phyloP scores from a whole-genome alignment of 2,113 vertebrate species.

The Prolemur simus region DNA sequence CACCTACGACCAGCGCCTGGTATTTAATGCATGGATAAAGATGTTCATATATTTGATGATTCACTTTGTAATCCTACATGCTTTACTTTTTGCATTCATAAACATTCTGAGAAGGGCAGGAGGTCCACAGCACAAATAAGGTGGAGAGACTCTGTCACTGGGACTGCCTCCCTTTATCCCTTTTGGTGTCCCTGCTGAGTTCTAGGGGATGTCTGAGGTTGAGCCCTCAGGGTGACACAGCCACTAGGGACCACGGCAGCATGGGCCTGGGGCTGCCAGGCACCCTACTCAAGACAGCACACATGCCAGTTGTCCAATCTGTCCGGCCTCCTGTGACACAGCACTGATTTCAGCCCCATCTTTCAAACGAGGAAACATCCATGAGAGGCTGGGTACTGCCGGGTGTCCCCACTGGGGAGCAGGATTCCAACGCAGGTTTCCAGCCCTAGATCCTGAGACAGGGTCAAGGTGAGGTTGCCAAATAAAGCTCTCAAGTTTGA shows the following conservation, averaged over 20 bases:
- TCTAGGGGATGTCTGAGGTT: neutral
- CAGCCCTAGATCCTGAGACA: neutral
- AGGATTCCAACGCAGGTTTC: neutral
- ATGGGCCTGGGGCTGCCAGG: neutral
- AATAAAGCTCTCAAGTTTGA: neutral
- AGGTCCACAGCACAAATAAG: neutral
- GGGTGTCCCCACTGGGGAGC: neutral
- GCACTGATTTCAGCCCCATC: neutral
- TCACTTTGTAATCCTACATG: neutral
- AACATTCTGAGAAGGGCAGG: neutral
- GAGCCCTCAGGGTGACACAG: neutral
- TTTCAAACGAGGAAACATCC: neutral
- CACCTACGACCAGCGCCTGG: neutral
- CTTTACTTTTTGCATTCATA: neutral
- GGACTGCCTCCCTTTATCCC: neutral
- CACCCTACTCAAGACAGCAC: too few species aligned
- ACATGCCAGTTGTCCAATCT: fast-evolving
- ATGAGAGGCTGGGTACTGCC: too few species aligned
- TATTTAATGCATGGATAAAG: neutral
- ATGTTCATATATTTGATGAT: neutral
- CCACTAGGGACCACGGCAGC: neutral
- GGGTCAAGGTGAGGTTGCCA: neutral
- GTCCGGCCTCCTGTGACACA: fast-evolving
- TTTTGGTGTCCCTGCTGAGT: neutral
- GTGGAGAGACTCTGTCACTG: neutral